These are phyloP conservation scores for Bovichtus diacanthus DNA, from an alignment of 2,797 vertebrate genomes.

Conservation along the genomic window DNA sequence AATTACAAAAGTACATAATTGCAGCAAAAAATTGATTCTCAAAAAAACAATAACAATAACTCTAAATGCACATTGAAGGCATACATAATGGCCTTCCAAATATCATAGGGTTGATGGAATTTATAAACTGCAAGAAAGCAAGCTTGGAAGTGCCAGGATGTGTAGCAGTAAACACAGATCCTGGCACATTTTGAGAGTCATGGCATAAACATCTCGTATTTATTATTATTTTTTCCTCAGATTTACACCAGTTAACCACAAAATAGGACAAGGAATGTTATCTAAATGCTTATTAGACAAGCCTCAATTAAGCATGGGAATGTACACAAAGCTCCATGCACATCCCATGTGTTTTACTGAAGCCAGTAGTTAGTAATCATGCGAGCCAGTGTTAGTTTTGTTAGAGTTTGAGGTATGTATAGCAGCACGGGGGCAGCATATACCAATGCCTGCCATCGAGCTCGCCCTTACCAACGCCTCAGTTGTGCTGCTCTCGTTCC, in stretches of 20 bases:
- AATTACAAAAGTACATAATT: neutral
- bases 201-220: neutral
- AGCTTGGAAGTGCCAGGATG: neutral
- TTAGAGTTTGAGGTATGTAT: constrained; percentile 37
- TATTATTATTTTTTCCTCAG: neutral
- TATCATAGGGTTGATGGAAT: neutral
- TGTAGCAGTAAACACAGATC: neutral
- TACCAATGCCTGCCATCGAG: constrained; percentile 28
- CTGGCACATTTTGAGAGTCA: neutral
- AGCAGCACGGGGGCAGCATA: constrained; percentile 22
- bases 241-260: constrained; percentile 13
- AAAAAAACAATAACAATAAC: neutral
- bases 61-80: neutral
- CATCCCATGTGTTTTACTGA: constrained; percentile 20
- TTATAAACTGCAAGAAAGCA: constrained; percentile 8
- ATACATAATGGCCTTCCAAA: neutral
- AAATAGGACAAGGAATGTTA: neutral
- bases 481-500: constrained; percentile 85
- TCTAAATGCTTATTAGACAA: constrained; percentile 35
- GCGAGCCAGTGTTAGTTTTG: constrained; percentile 47
- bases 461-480: constrained; percentile 82
- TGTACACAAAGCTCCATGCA: constrained; percentile 12
- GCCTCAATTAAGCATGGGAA: constrained; percentile 24
- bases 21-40: neutral
- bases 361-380: constrained; percentile 46